These are phyloP conservation scores for Hapalemur alaotrensis DNA, from an alignment of 2,797 vertebrate genomes.

Conservation along the genomic window DNA sequence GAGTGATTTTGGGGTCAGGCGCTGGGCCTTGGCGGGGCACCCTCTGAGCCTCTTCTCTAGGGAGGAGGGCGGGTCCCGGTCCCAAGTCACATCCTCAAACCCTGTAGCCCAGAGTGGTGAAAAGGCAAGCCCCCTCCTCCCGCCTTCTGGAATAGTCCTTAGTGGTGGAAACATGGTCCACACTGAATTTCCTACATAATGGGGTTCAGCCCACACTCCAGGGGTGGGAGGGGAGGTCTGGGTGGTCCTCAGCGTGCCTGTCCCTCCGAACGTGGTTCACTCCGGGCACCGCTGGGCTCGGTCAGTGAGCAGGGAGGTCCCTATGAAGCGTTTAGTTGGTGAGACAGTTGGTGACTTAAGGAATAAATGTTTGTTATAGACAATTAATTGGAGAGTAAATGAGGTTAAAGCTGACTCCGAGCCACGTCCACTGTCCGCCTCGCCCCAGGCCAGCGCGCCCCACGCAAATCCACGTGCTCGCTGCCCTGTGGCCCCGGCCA, in stretches of 20 bases:
- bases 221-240: not conserved
- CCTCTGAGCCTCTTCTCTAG: not conserved
- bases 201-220: not conserved
- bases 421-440: not conserved
- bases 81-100: not conserved
- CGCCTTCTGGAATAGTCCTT: not conserved
- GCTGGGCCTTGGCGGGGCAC: not conserved
- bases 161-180: not conserved
- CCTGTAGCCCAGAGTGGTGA: not conserved
- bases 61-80: not conserved
- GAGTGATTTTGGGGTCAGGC: not conserved
- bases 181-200: not conserved
- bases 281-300: not conserved
- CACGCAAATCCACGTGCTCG: no score
- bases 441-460: no score
- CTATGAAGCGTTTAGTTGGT: not conserved
- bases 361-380: accelerated
- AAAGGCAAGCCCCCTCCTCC: not conserved
- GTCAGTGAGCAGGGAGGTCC: not conserved
- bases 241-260: not conserved
- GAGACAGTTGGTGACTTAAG: not conserved
- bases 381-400: not conserved
- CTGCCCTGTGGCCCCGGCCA: not conserved
- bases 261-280: not conserved
- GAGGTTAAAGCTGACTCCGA: no score